Evolutionary conservation across 2,113 vertebrate genomes (phyloP).

Genomic region (Crocuta crocuta): DNA sequence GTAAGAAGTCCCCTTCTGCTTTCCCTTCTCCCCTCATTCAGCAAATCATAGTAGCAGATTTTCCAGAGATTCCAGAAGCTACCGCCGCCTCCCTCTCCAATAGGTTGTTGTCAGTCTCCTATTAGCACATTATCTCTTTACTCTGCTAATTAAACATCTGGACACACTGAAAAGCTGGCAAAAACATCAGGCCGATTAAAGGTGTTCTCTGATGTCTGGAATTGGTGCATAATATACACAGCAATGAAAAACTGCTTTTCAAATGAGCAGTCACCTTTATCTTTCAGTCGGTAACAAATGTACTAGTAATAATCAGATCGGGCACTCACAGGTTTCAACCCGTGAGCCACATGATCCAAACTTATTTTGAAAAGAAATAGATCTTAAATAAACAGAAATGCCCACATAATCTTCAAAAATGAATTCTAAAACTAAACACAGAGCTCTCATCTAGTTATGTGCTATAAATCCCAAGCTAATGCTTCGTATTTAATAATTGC

Average conservation of each 20-base stretch:
- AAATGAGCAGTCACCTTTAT: conserved; percentile 61
- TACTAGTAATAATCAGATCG: conserved; percentile 22
- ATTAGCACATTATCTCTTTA: conserved; percentile 63
- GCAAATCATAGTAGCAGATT: conserved; percentile 57
- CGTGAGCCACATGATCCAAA: conserved; percentile 7
- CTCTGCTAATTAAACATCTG: conserved; percentile 61
- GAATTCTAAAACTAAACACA: background rate
- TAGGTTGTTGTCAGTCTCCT: background rate
- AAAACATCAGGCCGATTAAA: conserved; percentile 43
- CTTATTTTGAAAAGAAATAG: conserved; percentile 49
- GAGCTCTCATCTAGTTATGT: conserved; percentile 52
- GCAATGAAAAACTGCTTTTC: conserved; percentile 60
- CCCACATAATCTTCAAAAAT: conserved; percentile 71
- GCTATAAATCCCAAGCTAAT: conserved; percentile 49
- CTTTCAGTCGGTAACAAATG: conserved; percentile 29
- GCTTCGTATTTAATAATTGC: conserved; percentile 54
- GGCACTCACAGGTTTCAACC: conserved; percentile 48
- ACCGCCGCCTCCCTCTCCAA: background rate
- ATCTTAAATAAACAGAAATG: conserved; percentile 60
- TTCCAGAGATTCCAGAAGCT: conserved; percentile 42
- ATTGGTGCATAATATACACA: background rate
- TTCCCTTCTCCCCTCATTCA: background rate
- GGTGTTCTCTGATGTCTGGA: conserved; percentile 25
- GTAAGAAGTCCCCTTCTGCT: conserved; percentile 15
- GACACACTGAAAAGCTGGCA: conserved; percentile 48